Percentiles rank a stretch among this genome's conserved stretches.
These are phyloP conservation scores for Stylophora pistillata DNA, from an alignment of 64 coral and sea anemone species.

Conservation along the genomic window DNA sequence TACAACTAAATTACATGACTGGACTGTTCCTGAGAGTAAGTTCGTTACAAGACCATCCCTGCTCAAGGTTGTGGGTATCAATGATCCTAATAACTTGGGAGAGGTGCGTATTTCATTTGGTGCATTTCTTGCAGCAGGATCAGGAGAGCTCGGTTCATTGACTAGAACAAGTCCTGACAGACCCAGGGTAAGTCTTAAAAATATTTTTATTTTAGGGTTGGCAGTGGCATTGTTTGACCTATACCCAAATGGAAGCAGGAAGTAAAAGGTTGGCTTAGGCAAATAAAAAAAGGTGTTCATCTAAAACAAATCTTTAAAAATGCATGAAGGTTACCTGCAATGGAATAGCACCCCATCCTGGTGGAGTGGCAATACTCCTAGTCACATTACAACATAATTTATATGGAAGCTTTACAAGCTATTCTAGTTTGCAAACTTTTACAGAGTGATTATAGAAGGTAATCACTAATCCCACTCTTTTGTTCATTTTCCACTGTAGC, in stretches of 20 bases:
- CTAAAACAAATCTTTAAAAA: no score
- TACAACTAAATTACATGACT: slow-evolving; percentile 56
- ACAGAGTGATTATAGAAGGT: neutral
- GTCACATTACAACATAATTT: no score
- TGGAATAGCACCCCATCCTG: no score
- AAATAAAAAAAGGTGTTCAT: no score
- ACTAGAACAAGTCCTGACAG: slow-evolving; percentile 53
- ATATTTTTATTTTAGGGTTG: neutral
- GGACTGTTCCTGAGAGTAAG: slow-evolving; percentile 79
- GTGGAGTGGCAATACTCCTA: no score
- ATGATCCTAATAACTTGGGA: slow-evolving; percentile 84
- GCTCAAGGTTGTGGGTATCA: slow-evolving; percentile 72
- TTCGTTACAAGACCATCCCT: slow-evolving; percentile 49
- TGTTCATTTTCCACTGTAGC: slow-evolving; percentile 46
- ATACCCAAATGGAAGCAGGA: no score
- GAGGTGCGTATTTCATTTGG: slow-evolving; percentile 94
- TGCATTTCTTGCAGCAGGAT: slow-evolving; percentile 77
- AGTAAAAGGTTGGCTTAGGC: no score
- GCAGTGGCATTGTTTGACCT: neutral
- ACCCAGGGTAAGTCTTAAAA: slow-evolving; percentile 73
- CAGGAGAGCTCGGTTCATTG: slow-evolving; percentile 81
- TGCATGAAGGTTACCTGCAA: no score
- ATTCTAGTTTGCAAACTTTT: no score
- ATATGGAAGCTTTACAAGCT: no score
- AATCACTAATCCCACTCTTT: neutral